Evolutionary conservation across 2,888 invertebrate genomes (phyloP).

Genomic region (Mythimna ferrago): DNA sequence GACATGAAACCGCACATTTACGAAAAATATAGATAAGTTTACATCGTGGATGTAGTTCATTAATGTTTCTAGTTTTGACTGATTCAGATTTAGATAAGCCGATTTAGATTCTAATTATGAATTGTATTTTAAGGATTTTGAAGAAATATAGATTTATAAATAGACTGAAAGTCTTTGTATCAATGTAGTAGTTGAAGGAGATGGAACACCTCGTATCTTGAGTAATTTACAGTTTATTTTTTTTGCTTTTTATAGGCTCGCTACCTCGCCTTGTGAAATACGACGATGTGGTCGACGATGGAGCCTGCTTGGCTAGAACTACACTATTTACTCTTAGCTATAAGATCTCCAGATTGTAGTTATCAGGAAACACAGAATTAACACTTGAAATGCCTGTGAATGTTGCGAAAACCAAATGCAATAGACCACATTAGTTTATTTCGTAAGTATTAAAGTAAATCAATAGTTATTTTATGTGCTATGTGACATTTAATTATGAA

Average conservation of each 20-base stretch:
- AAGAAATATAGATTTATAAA: neutral
- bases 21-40: neutral
- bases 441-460: neutral
- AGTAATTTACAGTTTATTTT: too few relatives aligned
- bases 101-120: neutral
- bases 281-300: too few relatives aligned
- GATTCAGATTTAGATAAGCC: neutral
- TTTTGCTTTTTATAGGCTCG: too few relatives aligned
- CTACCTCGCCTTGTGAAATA: too few relatives aligned
- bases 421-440: too few relatives aligned
- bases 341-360: too few relatives aligned
- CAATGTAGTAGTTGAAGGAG: too few relatives aligned
- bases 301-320: too few relatives aligned
- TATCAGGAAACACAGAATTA: too few relatives aligned
- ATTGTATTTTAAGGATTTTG: neutral
- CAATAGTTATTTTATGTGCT: neutral
- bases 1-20: constrained; percentile 18
- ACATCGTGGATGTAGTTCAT: neutral
- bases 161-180: too few relatives aligned
- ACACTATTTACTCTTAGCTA: too few relatives aligned
- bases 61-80: neutral
- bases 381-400: neutral
- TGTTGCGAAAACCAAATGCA: neutral
- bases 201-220: too few relatives aligned
- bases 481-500: constrained; percentile 23